Percentiles rank a stretch among this genome's conserved stretches.
Evolutionary conservation across 1,140 invertebrate species (phyloP).

Genomic region (Magallana ariakensis): DNA sequence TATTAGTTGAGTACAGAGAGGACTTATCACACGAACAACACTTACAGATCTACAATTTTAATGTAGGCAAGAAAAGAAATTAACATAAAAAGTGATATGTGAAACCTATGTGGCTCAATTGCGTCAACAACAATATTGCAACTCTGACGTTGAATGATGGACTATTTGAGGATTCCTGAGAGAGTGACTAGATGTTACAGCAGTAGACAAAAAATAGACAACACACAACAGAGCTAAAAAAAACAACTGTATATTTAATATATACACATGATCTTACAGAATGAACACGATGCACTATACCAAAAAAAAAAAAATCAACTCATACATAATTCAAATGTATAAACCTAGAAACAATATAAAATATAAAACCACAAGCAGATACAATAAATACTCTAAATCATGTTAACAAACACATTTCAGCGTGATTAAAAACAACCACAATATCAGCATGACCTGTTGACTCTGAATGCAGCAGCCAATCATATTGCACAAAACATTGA

Average conservation of each 20-base stretch:
- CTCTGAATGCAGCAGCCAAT: constrained; percentile 30
- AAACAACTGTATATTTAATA: neutral
- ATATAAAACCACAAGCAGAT: constrained; percentile 37
- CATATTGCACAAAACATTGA: constrained; percentile 27
- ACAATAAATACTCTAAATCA: constrained; percentile 32
- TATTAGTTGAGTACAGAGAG: neutral
- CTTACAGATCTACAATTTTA: neutral
- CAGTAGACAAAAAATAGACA: constrained; percentile 3
- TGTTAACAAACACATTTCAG: constrained; percentile 6
- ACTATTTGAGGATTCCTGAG: constrained; percentile 33
- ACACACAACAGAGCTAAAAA: constrained; percentile 11
- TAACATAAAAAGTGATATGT: neutral
- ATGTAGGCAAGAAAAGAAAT: neutral
- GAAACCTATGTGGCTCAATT: constrained; percentile 1
- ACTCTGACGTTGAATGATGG: constrained; percentile 18
- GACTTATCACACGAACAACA: neutral
- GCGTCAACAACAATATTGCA: constrained; percentile 16
- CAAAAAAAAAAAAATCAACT: neutral
- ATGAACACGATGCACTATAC: constrained; percentile 23
- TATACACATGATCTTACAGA: neutral
- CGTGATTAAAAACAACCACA: constrained; percentile 32
- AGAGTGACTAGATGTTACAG: constrained; percentile 36
- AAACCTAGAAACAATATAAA: constrained; percentile 37
- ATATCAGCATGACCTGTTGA: constrained; percentile 19
- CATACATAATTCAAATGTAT: constrained; percentile 27